Conservation (phyloP, 1,140 invertebrate species). For the Metopolophium dirhodum region DNA sequence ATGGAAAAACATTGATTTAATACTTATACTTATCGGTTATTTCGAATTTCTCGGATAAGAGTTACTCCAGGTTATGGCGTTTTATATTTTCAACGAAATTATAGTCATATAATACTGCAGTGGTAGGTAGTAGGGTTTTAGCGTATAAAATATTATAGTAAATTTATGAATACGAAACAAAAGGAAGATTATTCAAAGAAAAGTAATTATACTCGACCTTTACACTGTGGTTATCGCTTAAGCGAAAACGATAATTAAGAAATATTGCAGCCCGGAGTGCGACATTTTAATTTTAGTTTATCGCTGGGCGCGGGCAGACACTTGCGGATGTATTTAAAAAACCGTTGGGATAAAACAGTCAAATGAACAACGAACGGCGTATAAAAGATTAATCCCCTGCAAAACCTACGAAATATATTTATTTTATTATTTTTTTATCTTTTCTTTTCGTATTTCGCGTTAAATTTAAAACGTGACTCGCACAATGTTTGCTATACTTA, state of each 20-base stretch:
- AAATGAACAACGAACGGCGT: not conserved
- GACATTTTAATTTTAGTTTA: slow-evolving; percentile 3
- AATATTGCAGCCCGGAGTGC: not conserved
- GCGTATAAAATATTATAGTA: not conserved
- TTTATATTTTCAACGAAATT: not conserved
- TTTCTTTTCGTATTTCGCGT: not conserved
- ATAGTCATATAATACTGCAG: not conserved
- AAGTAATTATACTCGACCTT: not conserved
- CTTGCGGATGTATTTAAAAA: not conserved
- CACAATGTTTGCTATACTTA: not conserved
- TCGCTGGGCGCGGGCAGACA: not conserved
- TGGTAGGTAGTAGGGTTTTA: not conserved
- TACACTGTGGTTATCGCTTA: not conserved
- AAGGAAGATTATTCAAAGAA: not conserved
- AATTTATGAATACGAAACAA: not conserved
- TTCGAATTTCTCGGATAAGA: not conserved
- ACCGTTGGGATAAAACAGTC: not conserved
- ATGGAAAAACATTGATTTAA: not conserved
- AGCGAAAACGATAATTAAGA: not conserved
- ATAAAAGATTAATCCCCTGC: not conserved
- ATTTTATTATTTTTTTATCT: not conserved
- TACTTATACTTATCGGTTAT: not conserved
- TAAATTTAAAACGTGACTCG: not conserved
- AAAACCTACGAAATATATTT: not conserved
- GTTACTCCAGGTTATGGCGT: not conserved